Conservation (phyloP, 2,797 vertebrate species). For the Onychomys torridus region DNA sequence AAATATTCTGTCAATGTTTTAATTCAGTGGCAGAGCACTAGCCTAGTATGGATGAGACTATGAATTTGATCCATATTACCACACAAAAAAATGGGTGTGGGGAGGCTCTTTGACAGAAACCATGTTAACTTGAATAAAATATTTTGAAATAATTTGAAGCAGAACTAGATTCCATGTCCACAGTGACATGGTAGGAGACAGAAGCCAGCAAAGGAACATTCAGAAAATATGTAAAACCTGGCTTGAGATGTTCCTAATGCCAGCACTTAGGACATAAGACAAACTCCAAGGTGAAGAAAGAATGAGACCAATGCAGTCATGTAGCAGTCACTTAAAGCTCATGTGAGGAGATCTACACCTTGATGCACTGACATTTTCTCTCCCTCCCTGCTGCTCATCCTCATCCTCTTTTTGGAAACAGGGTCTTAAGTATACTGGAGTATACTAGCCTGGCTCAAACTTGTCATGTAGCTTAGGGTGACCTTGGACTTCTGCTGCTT, state of each 20-base stretch:
- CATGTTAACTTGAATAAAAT: neutral
- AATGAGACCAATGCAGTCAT: neutral
- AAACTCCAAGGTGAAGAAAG: neutral
- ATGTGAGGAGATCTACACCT: neutral
- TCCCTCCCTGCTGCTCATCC: fast-evolving
- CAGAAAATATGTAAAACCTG: neutral
- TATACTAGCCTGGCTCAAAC: neutral
- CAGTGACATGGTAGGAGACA: neutral
- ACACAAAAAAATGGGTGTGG: neutral
- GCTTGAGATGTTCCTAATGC: neutral
- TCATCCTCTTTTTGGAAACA: neutral
- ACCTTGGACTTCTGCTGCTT: neutral
- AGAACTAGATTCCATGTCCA: constrained; percentile 10
- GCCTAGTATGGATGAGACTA: neutral
- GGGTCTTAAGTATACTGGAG: neutral
- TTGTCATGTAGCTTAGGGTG: neutral
- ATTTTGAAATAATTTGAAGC: constrained; percentile 30
- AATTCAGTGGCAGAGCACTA: neutral
- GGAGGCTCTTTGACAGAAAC: neutral
- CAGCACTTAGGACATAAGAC: neutral
- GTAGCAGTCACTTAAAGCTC: neutral
- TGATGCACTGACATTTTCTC: neutral
- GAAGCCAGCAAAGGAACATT: neutral
- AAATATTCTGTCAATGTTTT: neutral
- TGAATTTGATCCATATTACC: neutral